Evolutionary conservation across 2,797 vertebrate species (phyloP).

Genomic region (Discoglossus pictus): DNA sequence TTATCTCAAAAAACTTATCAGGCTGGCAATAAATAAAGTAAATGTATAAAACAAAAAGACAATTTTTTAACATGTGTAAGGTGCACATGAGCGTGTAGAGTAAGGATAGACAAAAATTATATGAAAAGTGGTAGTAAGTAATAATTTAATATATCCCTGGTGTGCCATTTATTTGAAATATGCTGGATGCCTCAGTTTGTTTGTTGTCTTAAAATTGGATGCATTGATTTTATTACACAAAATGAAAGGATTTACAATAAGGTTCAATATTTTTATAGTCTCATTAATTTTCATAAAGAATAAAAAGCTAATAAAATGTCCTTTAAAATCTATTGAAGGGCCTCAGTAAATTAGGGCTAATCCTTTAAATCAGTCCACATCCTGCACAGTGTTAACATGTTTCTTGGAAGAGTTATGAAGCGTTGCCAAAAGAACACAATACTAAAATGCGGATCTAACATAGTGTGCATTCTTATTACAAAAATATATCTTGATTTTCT

Average conservation of each 20-base stretch:
- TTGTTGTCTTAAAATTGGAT: constrained; percentile 46
- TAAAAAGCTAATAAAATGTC: constrained; percentile 41
- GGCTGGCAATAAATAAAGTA: neutral
- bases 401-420: neutral
- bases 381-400: neutral
- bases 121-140: constrained; percentile 6
- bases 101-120: constrained; percentile 11
- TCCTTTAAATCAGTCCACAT: constrained; percentile 29
- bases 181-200: constrained; percentile 31
- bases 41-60: neutral
- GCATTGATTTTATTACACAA: constrained; percentile 46
- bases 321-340: constrained; percentile 27
- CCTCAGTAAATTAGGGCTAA: constrained; percentile 31
- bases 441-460: too few relatives aligned
- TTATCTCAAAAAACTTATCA: too few relatives aligned
- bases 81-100: constrained; percentile 3
- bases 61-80: neutral
- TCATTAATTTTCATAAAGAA: constrained; percentile 48
- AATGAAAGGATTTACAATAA: constrained; percentile 37
- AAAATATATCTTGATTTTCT: too few relatives aligned
- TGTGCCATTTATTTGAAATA: constrained; percentile 26
- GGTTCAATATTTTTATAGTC: constrained; percentile 33
- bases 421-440: neutral
- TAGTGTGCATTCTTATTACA: too few relatives aligned
- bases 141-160: constrained; percentile 27